These are phyloP conservation scores for Quadroppia sp. DNA, from an alignment of 2,888 invertebrate species.

Conservation along the genomic window DNA sequence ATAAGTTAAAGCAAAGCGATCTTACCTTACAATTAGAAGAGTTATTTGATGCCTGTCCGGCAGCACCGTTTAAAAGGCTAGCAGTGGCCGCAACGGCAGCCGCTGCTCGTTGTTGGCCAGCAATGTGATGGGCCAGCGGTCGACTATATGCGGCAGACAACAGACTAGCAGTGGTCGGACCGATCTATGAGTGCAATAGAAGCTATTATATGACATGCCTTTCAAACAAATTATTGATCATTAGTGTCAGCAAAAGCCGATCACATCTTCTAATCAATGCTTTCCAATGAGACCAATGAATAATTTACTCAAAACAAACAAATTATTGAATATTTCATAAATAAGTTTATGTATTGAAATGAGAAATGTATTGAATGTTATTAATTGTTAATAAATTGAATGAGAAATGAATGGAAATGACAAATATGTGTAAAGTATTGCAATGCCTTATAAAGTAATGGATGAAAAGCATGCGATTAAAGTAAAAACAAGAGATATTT, in stretches of 20 bases:
- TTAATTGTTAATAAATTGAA: no score
- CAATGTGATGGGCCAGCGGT: slow-evolving; percentile 26
- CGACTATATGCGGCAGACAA: slow-evolving; percentile 2
- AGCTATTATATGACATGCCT: no score
- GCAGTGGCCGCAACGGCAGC: slow-evolving; percentile 33
- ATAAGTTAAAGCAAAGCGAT: not conserved
- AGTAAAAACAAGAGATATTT: slow-evolving; percentile 1
- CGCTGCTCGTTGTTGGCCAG: slow-evolving; percentile 30
- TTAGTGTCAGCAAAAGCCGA: no score
- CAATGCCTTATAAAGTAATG: not conserved
- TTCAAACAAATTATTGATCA: no score
- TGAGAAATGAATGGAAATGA: not conserved
- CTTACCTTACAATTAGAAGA: slow-evolving; percentile 32
- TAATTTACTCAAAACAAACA: no score
- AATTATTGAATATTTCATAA: no score
- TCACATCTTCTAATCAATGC: no score
- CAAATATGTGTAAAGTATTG: not conserved
- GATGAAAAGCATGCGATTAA: not conserved
- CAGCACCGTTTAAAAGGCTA: slow-evolving; percentile 28
- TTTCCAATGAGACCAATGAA: no score
- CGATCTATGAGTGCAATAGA: not conserved
- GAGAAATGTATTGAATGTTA: no score
- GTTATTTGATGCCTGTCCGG: slow-evolving; percentile 1
- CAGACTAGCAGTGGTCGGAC: slow-evolving; percentile 35
- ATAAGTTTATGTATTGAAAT: no score